Evolutionary conservation across 2,113 vertebrate species (phyloP).

Genomic region (Edolisoma coerulescens): DNA sequence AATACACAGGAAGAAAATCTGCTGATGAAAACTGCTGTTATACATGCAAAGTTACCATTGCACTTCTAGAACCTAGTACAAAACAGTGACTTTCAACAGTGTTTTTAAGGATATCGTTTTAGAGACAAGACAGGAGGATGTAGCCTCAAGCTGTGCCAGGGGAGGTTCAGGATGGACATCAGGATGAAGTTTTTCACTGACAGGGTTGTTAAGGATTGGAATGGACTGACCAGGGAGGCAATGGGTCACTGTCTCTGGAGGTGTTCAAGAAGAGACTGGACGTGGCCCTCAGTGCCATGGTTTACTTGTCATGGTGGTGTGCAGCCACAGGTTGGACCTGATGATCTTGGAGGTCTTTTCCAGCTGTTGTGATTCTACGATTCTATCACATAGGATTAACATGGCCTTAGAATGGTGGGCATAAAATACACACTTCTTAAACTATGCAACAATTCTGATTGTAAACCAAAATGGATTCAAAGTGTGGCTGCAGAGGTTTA

Average conservation of each 20-base stretch:
- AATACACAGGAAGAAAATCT: not conserved
- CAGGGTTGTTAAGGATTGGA: not conserved
- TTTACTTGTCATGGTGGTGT: not conserved
- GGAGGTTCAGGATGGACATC: not conserved
- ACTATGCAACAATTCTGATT: not conserved
- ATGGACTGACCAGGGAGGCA: not conserved
- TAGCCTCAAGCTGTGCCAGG: not conserved
- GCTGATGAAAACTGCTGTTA: not conserved
- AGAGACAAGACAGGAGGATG: not conserved
- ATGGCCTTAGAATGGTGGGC: not conserved
- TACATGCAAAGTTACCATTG: not conserved
- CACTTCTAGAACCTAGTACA: not conserved
- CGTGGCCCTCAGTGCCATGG: fast-evolving
- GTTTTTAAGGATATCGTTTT: not conserved
- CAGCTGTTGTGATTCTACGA: not conserved
- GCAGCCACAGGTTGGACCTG: not conserved
- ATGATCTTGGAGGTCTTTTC: not conserved
- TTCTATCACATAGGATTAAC: not conserved
- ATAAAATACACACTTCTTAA: not conserved
- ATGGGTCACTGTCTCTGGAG: not conserved
- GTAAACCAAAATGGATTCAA: not conserved
- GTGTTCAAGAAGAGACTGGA: not conserved
- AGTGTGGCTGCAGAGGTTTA: not conserved
- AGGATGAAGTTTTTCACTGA: not conserved
- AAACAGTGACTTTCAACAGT: not conserved